Evolutionary conservation across 2,888 invertebrate genomes (phyloP), one percentile per base, ranked within the genome.

Genomic region (Aphrophora alni): DNA sequence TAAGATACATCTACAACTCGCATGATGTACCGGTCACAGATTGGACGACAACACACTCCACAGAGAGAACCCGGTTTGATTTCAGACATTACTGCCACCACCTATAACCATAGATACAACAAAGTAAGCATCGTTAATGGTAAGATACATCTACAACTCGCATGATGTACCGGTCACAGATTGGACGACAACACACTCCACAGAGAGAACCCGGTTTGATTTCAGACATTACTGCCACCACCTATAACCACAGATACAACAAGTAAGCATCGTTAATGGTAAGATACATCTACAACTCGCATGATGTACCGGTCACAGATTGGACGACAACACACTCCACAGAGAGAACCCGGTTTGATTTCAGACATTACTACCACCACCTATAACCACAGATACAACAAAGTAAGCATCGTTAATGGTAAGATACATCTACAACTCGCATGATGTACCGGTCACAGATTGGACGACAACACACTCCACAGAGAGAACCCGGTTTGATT

Each of bases 261-360:
- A n/a, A 93, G 92, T 82, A 95, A 91, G 88, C 95, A 95, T 82
- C 91, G 90, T 86, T 94, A 93, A 89, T 95, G 95, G 90, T 94
- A 95, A 82, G 92, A 92, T 80, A 91, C 89, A 87, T 95, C 94
- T 87, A 92, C 91, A 84, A 95, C 93, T 85, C 93, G 91, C 89
- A 94, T 91, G 85, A 95, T 92, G 88, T 93, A 95, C 84, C 94
- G 90, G 90, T 95, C 95, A 87, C 91, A 90, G 87, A 95, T 95
- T 85, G 92, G 91, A 83, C 92, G 91, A 84, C 92, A 91, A 88
- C 95, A 95, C 85, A 92, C 92, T 82, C 93, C 92, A 87, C 95
- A 95, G 85, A 81, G 74, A 73, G 76, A 69, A 7, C 44, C 44
- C 8, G 44, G 14, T 70, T 77, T 77, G 33, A 33, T 68, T 8